These are phyloP conservation scores for Periophthalmodon schlosseri DNA, from an alignment of 2,113 vertebrate genomes.

Conservation along the genomic window DNA sequence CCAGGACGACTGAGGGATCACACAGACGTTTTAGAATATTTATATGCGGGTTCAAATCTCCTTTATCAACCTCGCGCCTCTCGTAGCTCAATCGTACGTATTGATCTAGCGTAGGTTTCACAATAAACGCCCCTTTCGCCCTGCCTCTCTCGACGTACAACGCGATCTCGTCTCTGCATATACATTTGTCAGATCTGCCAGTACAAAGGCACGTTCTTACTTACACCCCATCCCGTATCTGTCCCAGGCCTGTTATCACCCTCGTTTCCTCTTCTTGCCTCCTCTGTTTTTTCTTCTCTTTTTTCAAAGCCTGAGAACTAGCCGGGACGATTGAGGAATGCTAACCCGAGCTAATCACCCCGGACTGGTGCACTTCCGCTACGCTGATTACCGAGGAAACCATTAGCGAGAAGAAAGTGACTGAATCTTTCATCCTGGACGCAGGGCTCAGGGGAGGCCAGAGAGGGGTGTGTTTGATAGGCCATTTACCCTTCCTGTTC, in stretches of 20 bases:
- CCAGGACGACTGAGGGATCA: too few species aligned
- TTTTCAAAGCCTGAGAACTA: slow-evolving; percentile 77
- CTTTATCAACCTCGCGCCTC: background rate
- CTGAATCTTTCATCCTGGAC: slow-evolving; percentile 85
- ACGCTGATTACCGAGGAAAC: slow-evolving; percentile 90
- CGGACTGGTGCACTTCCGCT: slow-evolving; percentile 83
- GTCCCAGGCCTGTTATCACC: slow-evolving; percentile 72
- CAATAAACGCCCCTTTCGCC: background rate
- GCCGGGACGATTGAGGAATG: slow-evolving; percentile 80
- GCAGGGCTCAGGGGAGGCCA: slow-evolving; percentile 84
- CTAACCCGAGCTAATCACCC: slow-evolving; percentile 81
- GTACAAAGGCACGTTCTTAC: background rate
- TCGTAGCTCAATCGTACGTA: background rate
- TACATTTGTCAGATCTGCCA: background rate
- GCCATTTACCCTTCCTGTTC: slow-evolving; percentile 83
- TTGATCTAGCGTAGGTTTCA: background rate
- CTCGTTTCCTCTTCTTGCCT: slow-evolving; percentile 73
- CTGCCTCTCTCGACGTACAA: background rate
- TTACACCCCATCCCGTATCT: background rate
- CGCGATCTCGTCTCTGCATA: background rate
- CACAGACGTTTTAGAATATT: too few species aligned
- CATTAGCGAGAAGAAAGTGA: slow-evolving; percentile 88
- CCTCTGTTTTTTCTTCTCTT: slow-evolving; percentile 53
- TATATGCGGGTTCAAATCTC: background rate
- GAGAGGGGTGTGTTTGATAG: slow-evolving; percentile 82